Evolutionary conservation across 2,888 invertebrate genomes (phyloP).

Genomic region (Patella caerulea): DNA sequence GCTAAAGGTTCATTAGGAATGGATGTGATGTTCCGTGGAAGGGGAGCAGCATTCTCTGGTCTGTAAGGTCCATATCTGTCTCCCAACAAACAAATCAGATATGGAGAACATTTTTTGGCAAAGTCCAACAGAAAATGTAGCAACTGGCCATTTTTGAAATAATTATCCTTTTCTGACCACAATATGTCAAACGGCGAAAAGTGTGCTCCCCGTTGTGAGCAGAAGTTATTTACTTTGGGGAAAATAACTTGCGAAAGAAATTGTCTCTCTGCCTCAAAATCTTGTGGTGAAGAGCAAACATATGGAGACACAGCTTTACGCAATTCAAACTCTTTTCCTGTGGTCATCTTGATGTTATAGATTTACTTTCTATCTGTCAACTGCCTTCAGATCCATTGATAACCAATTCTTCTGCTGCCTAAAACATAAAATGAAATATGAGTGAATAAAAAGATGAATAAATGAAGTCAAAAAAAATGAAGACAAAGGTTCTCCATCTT

Average conservation of each 20-base stretch:
- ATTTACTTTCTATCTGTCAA: too few species aligned
- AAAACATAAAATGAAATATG: too few species aligned
- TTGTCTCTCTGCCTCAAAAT: constrained; percentile 54
- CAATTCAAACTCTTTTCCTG: constrained; percentile 43
- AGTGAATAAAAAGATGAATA: too few species aligned
- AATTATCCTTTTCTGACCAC: constrained; percentile 55
- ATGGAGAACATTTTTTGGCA: constrained; percentile 60
- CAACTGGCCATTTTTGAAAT: constrained; percentile 49
- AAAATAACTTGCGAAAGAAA: constrained; percentile 55
- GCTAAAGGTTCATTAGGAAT: constrained; percentile 48
- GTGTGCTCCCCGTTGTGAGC: constrained; percentile 51
- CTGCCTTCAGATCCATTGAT: too few species aligned
- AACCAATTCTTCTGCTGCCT: too few species aligned
- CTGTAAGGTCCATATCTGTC: constrained; percentile 66
- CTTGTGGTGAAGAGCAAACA: constrained; percentile 57
- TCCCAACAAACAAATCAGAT: constrained; percentile 66
- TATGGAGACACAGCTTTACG: constrained; percentile 57
- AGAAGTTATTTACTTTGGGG: constrained; percentile 53
- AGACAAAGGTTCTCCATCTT: too few species aligned
- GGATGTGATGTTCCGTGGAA: constrained; percentile 38
- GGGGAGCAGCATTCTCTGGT: constrained; percentile 40
- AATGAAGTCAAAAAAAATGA: too few species aligned
- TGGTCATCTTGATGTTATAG: not conserved
- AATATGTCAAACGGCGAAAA: constrained; percentile 64
- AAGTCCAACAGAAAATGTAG: constrained; percentile 58